These are phyloP conservation scores for Neomorphus geoffroyi DNA, from an alignment of 2,797 vertebrate genomes.

Conservation along the genomic window DNA sequence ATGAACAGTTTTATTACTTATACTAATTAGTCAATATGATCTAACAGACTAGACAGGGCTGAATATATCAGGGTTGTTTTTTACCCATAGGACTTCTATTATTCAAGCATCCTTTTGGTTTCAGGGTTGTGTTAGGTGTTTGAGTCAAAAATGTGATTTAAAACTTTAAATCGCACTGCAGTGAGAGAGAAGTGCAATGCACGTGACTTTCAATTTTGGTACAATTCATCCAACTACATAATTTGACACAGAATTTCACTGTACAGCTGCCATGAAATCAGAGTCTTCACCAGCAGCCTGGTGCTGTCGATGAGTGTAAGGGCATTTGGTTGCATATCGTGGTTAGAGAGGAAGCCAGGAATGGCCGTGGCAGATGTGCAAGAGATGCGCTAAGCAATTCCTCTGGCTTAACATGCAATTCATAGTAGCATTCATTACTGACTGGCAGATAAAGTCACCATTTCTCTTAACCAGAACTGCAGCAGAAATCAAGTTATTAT, in stretches of 20 bases:
- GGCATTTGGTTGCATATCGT: neutral
- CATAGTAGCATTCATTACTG: neutral
- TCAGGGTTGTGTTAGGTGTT: neutral
- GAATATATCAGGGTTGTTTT: neutral
- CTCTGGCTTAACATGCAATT: slow-evolving; percentile 7
- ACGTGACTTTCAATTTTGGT: neutral
- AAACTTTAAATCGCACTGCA: neutral
- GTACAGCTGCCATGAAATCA: neutral
- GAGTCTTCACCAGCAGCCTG: neutral
- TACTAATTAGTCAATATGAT: neutral
- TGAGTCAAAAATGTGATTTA: neutral
- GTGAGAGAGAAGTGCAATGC: neutral
- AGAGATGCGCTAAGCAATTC: slow-evolving; percentile 18
- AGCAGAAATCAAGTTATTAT: neutral
- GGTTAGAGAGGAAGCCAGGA: neutral
- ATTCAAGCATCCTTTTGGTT: neutral
- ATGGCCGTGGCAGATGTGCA: neutral
- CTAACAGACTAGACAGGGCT: neutral
- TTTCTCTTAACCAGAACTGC: neutral
- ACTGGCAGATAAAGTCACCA: neutral
- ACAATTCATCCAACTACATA: neutral
- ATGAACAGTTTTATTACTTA: neutral
- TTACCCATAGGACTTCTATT: neutral
- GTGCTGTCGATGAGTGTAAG: neutral
- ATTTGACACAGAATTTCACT: neutral